These are phyloP conservation scores for Mesoclemmys tuberculata DNA, from an alignment of 2,113 vertebrate species.

Conservation along the genomic window DNA sequence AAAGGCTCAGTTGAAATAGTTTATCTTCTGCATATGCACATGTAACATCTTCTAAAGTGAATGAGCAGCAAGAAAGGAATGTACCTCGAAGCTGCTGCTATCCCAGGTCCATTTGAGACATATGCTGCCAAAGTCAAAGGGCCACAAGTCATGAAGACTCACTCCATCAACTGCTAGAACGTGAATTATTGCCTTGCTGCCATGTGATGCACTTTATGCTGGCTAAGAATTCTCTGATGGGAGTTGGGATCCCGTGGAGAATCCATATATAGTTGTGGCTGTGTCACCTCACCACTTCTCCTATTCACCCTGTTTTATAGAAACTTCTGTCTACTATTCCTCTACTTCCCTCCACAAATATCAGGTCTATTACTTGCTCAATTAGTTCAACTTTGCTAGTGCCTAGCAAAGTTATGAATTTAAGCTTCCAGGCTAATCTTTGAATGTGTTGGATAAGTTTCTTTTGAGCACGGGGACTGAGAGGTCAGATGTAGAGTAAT, in stretches of 20 bases:
- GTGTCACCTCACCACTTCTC: not conserved
- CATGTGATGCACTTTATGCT: not conserved
- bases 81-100: not conserved
- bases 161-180: not conserved
- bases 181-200: not conserved
- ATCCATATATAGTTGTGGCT: not conserved
- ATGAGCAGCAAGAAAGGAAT: not conserved
- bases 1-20: not conserved
- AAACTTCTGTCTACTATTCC: not conserved
- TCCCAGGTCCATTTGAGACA: not conserved
- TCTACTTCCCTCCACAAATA: not conserved
- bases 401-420: not conserved
- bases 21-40: rapidly evolving
- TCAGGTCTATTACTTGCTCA: not conserved
- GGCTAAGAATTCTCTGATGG: not conserved
- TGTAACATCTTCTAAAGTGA: not conserved
- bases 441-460: not conserved
- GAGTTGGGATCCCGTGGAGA: not conserved
- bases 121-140: not conserved
- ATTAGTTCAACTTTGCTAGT: not conserved
- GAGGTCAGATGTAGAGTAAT: too few species aligned
- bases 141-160: not conserved
- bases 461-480: too few species aligned
- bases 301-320: not conserved
- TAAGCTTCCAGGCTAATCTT: not conserved